Base-by-base conservation (phyloP, 2,888 invertebrate species). In the Meteorus colon region DNA sequence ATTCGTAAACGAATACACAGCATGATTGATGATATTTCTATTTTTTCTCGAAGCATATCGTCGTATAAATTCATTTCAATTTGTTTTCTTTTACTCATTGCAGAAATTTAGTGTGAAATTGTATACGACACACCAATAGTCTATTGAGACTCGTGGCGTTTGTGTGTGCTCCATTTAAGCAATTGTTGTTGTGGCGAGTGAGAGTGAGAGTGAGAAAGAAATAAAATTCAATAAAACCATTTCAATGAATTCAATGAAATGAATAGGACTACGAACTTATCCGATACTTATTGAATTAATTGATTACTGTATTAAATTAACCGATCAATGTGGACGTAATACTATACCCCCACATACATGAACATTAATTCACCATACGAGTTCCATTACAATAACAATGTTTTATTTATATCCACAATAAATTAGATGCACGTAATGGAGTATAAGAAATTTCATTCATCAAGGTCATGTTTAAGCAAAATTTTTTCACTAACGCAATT, bases 391-490 rank as follows among this genome's bases (percentile, higher is more conserved):
- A 29, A 63, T 16, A 37, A 27, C 59, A 41, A 41, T 37, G 29
- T 29, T 59, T 59, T 24, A 24, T n/a, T 60, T 37, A 59, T 55
- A 10, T 14, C 27, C 34, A 34, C 12, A 34, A 60, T 8, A 27
- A 67, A 59, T 78, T 73, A 14, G 74, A 73, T 59, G 60, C 77
- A 78, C 76, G 77, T 79, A 79, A 80, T 81, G 70, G 76, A 78
- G 77, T 78, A 79, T 19, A 75, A 66, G 77, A 77, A 76, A 31
- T 45, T 78, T 55, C 19, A 55, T 55, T 69, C 60, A 76, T 78
- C 80, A 79, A 78, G 79, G 78, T 74, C 79, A 78, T 73, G 73
- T 72, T 75, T 70, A 67, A 72, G 48, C 78, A 68, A 68, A 48
- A 69, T 68, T 55, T 69, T 73, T 62, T 78, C 37, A 70, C n/a